phyloP scores from a whole-genome alignment of 2,113 vertebrate genomes.

The Myotis yumanensis region DNA sequence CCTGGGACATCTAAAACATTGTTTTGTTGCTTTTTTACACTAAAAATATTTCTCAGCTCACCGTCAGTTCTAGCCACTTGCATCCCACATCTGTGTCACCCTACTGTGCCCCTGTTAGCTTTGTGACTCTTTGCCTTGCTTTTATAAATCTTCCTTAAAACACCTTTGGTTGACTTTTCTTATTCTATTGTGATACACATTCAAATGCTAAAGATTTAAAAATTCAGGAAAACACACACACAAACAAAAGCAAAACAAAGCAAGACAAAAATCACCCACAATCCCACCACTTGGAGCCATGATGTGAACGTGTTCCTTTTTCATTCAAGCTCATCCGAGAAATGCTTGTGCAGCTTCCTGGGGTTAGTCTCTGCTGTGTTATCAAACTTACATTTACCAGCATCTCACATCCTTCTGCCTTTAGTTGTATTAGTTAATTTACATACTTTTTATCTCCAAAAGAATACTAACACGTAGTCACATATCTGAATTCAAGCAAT shows the following conservation, averaged over 20 bases:
- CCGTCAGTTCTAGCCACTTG: neutral
- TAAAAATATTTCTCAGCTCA: neutral
- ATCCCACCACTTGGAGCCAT: neutral
- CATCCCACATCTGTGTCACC: neutral
- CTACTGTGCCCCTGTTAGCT: no score
- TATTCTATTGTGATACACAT: conserved; percentile 1
- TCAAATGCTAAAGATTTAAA: neutral
- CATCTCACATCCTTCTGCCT: neutral
- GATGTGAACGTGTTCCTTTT: conserved; percentile 1
- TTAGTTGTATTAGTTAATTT: conserved; percentile 33
- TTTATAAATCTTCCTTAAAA: conserved; percentile 21
- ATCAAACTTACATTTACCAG: conserved; percentile 44
- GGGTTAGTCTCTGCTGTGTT: neutral
- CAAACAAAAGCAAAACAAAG: neutral
- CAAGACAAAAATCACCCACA: neutral
- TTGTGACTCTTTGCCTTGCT: neutral
- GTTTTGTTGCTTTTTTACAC: neutral
- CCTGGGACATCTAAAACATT: neutral
- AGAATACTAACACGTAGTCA: conserved; percentile 39
- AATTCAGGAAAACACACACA: neutral
- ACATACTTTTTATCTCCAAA: conserved; percentile 27
- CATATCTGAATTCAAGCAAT: conserved; percentile 41
- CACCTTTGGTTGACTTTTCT: conserved; percentile 10
- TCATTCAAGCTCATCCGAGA: conserved; percentile 5
- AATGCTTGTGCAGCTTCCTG: neutral